Evolutionary conservation across 92 coral and sea anemone species (phyloP), one percentile per base, ranked within the genome.

Genomic region (Meandrina meandrites): DNA sequence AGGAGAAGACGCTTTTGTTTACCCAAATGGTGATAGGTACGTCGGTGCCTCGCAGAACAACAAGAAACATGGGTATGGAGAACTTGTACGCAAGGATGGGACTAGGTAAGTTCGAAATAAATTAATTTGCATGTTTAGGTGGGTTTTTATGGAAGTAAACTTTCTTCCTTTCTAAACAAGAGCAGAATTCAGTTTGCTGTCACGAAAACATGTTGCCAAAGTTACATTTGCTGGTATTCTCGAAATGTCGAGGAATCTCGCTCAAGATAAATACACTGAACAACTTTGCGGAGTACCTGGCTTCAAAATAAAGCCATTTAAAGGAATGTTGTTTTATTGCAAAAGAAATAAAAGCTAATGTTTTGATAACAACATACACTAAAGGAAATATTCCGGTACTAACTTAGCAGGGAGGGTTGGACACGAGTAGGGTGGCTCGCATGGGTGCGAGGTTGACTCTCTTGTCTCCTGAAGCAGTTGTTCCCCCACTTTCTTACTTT

Each of bases 51-150:
- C 89, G 93, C 82, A 84, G 35, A 76, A 86, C 35, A 91, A 92
- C 31, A 80, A 86, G 47, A 90, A 75, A 64, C 96, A 94, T 57
- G 98, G 98, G 15, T 91, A 84, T 31, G 98, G 98, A 51, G 98
- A 94, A 56, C 76, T 94, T 2, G 66, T 88, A 28, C 81, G 76
- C 54, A 89, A 92, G 9, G 94, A 94, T 71, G 93, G 93, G 4
- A 84, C 91, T 27, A 94, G 95, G 98, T 94, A 90, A 84, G 15
- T 12, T 36, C 1, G 0, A 27, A 35, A 50, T 34, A 4, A 62
- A 31, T 47, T 4, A 8, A 50, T 30, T 47, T 66, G 24, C 24
- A 5, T n/a, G 31, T 27, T 58, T 22, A 8, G 17, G 50, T 7
- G 17, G 34, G 8, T 15, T 30, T 68, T 68, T 15, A 27, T 68